A percentile compares a stretch with the other conserved stretches of the same genome.
phyloP scores from a whole-genome alignment of 2,113 vertebrate genomes.

The Oreochromis niloticus region DNA sequence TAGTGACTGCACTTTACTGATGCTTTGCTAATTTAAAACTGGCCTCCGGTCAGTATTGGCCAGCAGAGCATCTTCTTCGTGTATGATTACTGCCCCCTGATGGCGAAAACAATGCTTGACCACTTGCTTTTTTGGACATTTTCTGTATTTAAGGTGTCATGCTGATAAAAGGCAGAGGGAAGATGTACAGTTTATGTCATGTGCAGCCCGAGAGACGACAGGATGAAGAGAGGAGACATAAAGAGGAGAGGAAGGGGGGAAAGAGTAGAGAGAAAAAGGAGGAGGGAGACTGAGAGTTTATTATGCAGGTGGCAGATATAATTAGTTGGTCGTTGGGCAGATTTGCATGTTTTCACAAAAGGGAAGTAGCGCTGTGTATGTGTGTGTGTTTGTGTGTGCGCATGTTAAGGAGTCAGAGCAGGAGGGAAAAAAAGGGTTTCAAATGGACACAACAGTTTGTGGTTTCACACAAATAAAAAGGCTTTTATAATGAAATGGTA shows the following conservation, averaged over 20 bases:
- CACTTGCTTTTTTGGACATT: background rate
- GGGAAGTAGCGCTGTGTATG: slow-evolving; percentile 64
- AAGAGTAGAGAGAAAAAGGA: slow-evolving; percentile 1
- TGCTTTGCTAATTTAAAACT: background rate
- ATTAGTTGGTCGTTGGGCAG: slow-evolving; percentile 77
- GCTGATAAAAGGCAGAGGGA: background rate
- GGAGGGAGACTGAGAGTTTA: slow-evolving; percentile 53
- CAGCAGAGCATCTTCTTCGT: background rate
- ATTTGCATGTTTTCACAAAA: slow-evolving; percentile 81
- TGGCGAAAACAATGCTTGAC: slow-evolving; percentile 25
- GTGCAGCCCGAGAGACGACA: background rate
- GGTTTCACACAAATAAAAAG: slow-evolving; percentile 34
- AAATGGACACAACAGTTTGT: slow-evolving; percentile 45
- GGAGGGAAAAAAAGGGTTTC: slow-evolving; percentile 5
- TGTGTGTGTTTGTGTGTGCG: background rate
- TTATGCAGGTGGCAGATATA: slow-evolving; percentile 78
- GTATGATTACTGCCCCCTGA: slow-evolving; percentile 55
- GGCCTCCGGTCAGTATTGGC: background rate
- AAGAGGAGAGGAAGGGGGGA: background rate
- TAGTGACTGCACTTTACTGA: background rate
- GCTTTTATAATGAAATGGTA: background rate
- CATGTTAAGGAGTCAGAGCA: background rate
- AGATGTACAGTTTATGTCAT: background rate
- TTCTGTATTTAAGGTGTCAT: background rate
- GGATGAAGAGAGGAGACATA: background rate